These are phyloP conservation scores for Okamejei kenojei DNA, from an alignment of 2,797 vertebrate species.

Conservation along the genomic window DNA sequence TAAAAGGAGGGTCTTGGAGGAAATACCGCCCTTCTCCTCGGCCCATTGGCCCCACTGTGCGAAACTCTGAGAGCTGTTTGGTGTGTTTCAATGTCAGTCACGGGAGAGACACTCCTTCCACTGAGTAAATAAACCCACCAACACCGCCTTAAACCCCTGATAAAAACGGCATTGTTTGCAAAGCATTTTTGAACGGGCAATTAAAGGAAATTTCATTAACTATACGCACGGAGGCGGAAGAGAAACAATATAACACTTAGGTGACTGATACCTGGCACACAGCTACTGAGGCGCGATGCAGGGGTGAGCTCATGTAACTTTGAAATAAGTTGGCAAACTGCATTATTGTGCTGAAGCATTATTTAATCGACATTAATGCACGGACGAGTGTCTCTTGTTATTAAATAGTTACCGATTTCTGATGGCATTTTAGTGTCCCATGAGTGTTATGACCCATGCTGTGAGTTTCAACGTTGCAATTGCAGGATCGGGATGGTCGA, in stretches of 20 bases:
- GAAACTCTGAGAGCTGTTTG: not conserved
- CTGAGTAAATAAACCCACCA: not conserved
- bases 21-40: constrained; percentile 48
- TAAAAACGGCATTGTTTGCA: not conserved
- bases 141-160: not conserved
- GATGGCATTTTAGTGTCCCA: too few relatives aligned
- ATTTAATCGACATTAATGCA: not conserved
- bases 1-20: constrained; percentile 65
- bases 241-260: not conserved
- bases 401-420: not conserved
- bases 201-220: not conserved
- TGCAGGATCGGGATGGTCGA: constrained; percentile 63
- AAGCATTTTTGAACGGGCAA: not conserved
- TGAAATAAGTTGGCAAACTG: not conserved
- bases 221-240: not conserved
- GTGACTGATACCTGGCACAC: not conserved
- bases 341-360: not conserved
- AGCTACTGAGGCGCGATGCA: not conserved
- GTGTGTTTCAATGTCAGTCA: not conserved
- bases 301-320: not conserved
- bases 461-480: not conserved
- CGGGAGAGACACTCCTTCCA: not conserved
- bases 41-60: not conserved
- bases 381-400: too few relatives aligned
- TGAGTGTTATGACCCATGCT: not conserved